phyloP scores from a whole-genome alignment of 2,888 invertebrate genomes.

The Meandrusa payeni region DNA sequence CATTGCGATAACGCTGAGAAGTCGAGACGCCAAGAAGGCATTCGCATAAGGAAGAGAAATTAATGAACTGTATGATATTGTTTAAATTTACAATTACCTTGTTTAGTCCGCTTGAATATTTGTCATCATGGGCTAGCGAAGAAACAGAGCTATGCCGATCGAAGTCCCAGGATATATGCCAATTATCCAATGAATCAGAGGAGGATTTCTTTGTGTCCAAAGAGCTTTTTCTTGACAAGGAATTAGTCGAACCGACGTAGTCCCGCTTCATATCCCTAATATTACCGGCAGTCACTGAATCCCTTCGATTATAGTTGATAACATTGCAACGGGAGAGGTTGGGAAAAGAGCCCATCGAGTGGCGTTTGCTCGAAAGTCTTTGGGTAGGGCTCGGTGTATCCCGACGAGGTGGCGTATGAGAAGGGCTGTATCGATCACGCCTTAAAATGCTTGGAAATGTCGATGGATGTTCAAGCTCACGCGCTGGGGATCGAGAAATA shows the following conservation, averaged over 20 bases:
- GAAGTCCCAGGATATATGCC: constrained; percentile 86
- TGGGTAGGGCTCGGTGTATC: constrained; percentile 74
- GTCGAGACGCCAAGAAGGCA: background rate
- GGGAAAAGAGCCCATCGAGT: constrained; percentile 71
- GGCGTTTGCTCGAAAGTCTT: constrained; percentile 56
- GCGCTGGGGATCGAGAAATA: constrained; percentile 77
- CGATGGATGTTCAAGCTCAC: constrained; percentile 85
- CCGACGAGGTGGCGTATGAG: constrained; percentile 68
- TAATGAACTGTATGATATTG: background rate
- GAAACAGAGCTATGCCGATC: constrained; percentile 83
- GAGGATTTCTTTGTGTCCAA: constrained; percentile 79
- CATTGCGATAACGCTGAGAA: constrained; percentile 1
- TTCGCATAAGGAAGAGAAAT: constrained; percentile 1
- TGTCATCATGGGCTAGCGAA: constrained; percentile 80
- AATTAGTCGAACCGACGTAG: constrained; percentile 71
- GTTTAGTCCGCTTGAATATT: constrained; percentile 52
- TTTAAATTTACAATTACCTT: constrained; percentile 53
- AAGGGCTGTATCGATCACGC: constrained; percentile 78
- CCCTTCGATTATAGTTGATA: constrained; percentile 68
- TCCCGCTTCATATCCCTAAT: constrained; percentile 76
- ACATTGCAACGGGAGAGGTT: constrained; percentile 61
- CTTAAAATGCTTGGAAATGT: constrained; percentile 85
- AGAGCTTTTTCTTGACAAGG: constrained; percentile 73
- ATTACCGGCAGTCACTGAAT: constrained; percentile 58
- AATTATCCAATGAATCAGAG: constrained; percentile 86